Evolutionary conservation across 2,888 invertebrate species (phyloP), one percentile per base, ranked within the genome.

Genomic region (Celastrina argiolus): DNA sequence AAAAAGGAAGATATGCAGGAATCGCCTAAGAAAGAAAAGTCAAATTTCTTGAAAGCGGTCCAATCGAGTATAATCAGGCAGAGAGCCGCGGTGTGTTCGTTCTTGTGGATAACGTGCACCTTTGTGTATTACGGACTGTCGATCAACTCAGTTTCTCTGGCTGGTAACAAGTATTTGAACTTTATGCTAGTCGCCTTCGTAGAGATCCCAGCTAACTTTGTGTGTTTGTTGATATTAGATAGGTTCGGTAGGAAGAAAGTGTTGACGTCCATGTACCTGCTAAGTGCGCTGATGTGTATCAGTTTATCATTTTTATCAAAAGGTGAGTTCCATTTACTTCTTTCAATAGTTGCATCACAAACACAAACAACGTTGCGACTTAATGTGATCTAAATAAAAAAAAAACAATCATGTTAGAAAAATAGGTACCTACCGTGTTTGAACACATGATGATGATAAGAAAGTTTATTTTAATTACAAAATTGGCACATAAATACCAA

Each of bases 41-140:
- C 91, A 0, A 75, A 79, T 1, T 81, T 90, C 63, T 58, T 72
- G 14, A 85, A 92, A 79, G 91, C 93, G 34, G 76, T 94, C 14
- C 90, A 85, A 75, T 93, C 94, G 1, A 87, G 85, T 68, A 90
- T 92, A 63, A 90, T 95, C 58, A 81, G 92, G 31, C 81, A 88
- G 39, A 88, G 95, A 75, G 82, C 94, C 69, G 70, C 93, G 0
- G 93, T 93, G 66, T 95, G 95, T 73, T 94, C 94, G 8, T 93
- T 95, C 75, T 92, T 95, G 75, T 96, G 96, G 96, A 93, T 96
- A 7, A 94, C 96, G 0, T 95, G 95, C 78, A 94, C 95, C 0
- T 94, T 96, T 74, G 94, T 96, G 5, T 97, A 96, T 78, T 96
- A 96, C 74, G 97, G 97, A 0, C 82, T 97, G 14, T 95, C 95